Percentiles rank a stretch among this genome's conserved stretches.
Evolutionary conservation across 2,797 vertebrate genomes (phyloP).

Genomic region (Cryptoprocta ferox): DNA sequence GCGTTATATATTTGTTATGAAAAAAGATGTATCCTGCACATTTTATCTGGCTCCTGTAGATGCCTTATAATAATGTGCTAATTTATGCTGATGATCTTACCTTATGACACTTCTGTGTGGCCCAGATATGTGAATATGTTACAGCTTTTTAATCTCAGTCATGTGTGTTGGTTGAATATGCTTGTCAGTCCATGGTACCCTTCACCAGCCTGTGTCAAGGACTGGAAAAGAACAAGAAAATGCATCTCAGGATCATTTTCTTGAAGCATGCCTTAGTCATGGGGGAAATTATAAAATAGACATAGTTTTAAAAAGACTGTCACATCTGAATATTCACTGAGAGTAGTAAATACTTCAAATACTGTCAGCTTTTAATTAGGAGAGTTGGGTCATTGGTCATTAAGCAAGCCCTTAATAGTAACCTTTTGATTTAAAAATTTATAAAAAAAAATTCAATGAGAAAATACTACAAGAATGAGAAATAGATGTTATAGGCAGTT

Average conservation of each 20-base stretch:
- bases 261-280: slow-evolving; percentile 71
- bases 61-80: slow-evolving; percentile 58
- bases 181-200: slow-evolving; percentile 26
- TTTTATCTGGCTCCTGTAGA: slow-evolving; percentile 50
- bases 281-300: slow-evolving; percentile 70
- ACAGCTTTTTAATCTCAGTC: slow-evolving; percentile 68
- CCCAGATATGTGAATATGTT: slow-evolving; percentile 71
- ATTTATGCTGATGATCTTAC: slow-evolving; percentile 72
- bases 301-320: slow-evolving; percentile 73
- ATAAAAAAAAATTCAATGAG: slow-evolving; percentile 9
- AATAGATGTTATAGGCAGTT: background rate
- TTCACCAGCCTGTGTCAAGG: slow-evolving; percentile 29
- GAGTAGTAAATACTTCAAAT: slow-evolving; percentile 63
- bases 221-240: slow-evolving; percentile 73
- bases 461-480: slow-evolving; percentile 43
- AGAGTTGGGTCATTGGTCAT: slow-evolving; percentile 70
- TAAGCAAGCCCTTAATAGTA: slow-evolving; percentile 61
- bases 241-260: slow-evolving; percentile 62
- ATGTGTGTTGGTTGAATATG: slow-evolving; percentile 49
- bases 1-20: slow-evolving; percentile 28
- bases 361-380: slow-evolving; percentile 74
- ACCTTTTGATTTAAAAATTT: slow-evolving; percentile 29
- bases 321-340: slow-evolving; percentile 61
- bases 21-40: slow-evolving; percentile 39
- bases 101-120: slow-evolving; percentile 69